A percentile compares a stretch with the other conserved stretches of the same genome.
phyloP scores from a whole-genome alignment of 2,797 vertebrate species.

The Aselliscus stoliczkanus region DNA sequence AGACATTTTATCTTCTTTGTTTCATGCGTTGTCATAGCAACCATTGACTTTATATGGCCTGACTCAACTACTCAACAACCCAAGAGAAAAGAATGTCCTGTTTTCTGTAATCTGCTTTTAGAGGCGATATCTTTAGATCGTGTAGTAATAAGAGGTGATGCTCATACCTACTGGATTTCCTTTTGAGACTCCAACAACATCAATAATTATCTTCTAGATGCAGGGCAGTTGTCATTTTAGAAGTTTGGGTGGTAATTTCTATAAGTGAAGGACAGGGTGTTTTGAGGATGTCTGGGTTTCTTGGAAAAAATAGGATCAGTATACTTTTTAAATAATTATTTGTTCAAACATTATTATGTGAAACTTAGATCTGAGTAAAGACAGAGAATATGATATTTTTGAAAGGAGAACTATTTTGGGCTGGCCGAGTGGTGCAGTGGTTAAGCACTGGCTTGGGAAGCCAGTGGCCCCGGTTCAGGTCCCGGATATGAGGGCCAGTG shows the following conservation, averaged over 20 bases:
- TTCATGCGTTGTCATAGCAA: conserved; percentile 76
- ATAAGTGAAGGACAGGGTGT: background rate
- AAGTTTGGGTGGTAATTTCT: background rate
- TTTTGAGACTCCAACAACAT: background rate
- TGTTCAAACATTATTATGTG: background rate
- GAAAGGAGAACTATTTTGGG: background rate
- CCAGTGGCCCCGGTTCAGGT: too few relatives aligned
- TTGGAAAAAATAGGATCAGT: background rate
- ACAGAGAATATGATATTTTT: background rate
- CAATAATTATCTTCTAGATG: background rate
- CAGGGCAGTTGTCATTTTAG: background rate
- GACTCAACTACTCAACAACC: conserved; percentile 67
- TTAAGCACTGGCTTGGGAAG: too few relatives aligned
- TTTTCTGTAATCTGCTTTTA: conserved; percentile 59
- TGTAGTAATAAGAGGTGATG: conserved; percentile 25
- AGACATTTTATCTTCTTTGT: conserved; percentile 68
- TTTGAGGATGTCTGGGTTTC: background rate
- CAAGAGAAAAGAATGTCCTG: conserved; percentile 55
- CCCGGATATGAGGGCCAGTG: too few relatives aligned
- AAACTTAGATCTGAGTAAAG: background rate
- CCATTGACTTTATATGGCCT: conserved; percentile 70
- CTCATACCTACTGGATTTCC: conserved; percentile 40
- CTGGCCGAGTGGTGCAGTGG: too few relatives aligned
- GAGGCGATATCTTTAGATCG: background rate
- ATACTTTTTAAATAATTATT: background rate